Base-by-base conservation (phyloP, 2,888 invertebrate species). In the Ectemnius lituratus region DNA sequence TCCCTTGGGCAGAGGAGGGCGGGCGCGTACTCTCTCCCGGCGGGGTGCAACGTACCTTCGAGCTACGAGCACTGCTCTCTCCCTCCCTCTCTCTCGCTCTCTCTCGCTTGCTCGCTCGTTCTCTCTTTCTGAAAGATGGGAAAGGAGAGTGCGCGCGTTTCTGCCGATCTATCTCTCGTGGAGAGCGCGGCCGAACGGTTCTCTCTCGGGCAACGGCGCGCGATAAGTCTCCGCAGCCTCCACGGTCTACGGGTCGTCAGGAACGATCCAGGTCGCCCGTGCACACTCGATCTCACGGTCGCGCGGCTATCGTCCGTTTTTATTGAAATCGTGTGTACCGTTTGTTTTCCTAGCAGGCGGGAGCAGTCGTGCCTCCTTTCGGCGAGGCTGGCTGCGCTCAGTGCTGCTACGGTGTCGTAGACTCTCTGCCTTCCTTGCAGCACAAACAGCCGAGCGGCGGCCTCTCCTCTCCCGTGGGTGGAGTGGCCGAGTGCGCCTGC, bases 381-480 rank as follows among this genome's bases (percentile, higher is more conserved):
- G 60, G 70, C 65, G 68, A 76, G 81, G 82, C 84, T 82, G 84
- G 86, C 84, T 84, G 82, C 80, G 84, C 80, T 83, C 83, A 75
- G 73, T 82, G 84, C 85, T 83, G 81, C 77, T 83, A 76, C 76
- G 80, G 79, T 80, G 78, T 81, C 79, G 81, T 75, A 78, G 77
- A 74, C 84, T 74, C 73, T 65, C 72, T 52, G 52, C 52, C 52
- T 52, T 16, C n/a, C 52, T 52, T 16, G 52, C 14, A 52, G 52
- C 16, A 69, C 72, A 72, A 81, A 81, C 80, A 76, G 74, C 76
- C 28, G 68, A 79, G 69, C 79, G 64, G 69, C 72, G 60, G 65
- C 75, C 77, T 70, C 66, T 73, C 70, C 27, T 59, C 37, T 37
- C 52, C 60, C 75, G 76, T 73, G 72, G 69, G 76, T 76, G 74